Evolutionary conservation across 2,113 vertebrate species (phyloP), one percentile per base, ranked within the genome.

Genomic region (Phycodurus eques): DNA sequence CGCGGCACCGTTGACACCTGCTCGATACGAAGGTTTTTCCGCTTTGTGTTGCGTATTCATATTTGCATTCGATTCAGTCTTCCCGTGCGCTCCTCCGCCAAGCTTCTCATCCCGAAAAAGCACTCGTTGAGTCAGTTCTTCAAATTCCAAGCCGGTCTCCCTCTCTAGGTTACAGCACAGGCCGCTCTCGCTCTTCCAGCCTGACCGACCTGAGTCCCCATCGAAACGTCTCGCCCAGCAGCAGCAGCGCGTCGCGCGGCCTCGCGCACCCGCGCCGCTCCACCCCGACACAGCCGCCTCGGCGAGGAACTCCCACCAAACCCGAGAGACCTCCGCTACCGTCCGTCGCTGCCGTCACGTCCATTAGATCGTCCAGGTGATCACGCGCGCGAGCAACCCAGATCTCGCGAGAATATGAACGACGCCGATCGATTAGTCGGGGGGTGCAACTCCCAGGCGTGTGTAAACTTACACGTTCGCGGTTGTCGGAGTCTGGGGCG

Each of bases 161-260:
- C 62, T 14, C 22, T 66, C 19, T 15, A 89, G 88, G 88, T 57
- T 86, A 88, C 56, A 86, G 85, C 73, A 80, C 88, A 0, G 74
- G 84, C 56, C 82, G 83, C 71, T 88, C 85, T 39, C 84, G 82
- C 69, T 85, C 82, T 63, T 89, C 88, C 76, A 89, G 88, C 73
- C 69, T 88, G 74, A 88, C 69, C 0, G 86, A 89, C 78, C 84
- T 89, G 68, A 72, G 79, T 70, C 84, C 82, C 69, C 81, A 85
- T 0, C 75, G 85, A 56, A 86, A 83, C 20, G 12, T 84, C 43
- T 89, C 85, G 9, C 81, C 75, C 68, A 83, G 88, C 76, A 88
- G 82, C 71, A 74, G 82, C 71, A 74, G 79, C 2, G 8, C 64
- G 27, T 87, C 88, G 22, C 85, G 75, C 0, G 75, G 77, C 1